Base-by-base conservation (phyloP, 2,888 invertebrate genomes). In the Lymantria dispar region DNA sequence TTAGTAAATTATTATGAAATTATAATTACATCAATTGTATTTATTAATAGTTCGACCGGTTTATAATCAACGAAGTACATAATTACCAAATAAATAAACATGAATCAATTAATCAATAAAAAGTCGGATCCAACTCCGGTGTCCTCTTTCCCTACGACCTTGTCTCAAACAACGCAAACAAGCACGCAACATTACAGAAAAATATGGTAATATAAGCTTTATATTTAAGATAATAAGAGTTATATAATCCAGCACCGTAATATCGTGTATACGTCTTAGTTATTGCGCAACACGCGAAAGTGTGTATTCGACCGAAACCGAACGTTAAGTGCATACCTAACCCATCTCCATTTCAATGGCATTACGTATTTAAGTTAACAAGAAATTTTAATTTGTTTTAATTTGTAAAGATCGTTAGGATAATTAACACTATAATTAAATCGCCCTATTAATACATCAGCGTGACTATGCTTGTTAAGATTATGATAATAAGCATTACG, bases 261-360 rank as follows among this genome's bases (percentile, higher is more conserved):
- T 33, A 46, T 47, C 47, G 48, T 47, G 48, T 64, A 54, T 58
- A 46, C 47, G 42, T 62, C 40, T 13, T 40, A 8, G 52, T 56
- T 58, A 74, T 78, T 67, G 74, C 73, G 68, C 72, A 82, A 76
- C 68, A 80, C 70, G 75, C 79, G 83, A 85, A 85, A 83, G 87
- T 72, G 76, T 64, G 73, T 81, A 78, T 67, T 74, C 72, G 67
- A 80, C 74, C 82, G 80, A 58, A 68, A 70, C 72, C 64, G 54
- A 60, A 66, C 58, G 63, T 52, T 58, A 51, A 59, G 58, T 60
- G 56, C 67, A 61, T 62, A 63, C 22, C 22, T 22, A 3, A 62
- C 62, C 64, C 70, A 74, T 77, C 76, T 76, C 66, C 60, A 65
- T 76, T 73, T 76, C 76, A 76, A 76, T 74, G 65, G 70, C 68